Conservation (phyloP, 2,888 invertebrate species). For the Pimpla rufipes region DNA sequence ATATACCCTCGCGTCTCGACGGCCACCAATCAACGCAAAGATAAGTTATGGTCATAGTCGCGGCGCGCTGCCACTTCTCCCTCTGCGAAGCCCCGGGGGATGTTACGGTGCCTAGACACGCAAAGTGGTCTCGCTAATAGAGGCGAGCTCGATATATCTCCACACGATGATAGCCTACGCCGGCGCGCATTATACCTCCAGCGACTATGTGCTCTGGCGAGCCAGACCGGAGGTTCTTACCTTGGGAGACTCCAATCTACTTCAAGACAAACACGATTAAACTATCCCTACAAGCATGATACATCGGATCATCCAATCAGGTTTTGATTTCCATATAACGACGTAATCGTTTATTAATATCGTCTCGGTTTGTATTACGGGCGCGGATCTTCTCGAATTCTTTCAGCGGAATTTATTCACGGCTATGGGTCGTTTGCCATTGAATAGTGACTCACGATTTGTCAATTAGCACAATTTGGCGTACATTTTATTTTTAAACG, state of each 20-base stretch:
- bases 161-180: conserved; percentile 36
- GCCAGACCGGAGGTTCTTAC: conserved; percentile 47
- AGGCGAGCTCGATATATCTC: conserved; percentile 51
- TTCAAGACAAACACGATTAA: conserved; percentile 63
- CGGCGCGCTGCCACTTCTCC: conserved; percentile 64
- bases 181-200: conserved; percentile 29
- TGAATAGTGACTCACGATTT: background rate
- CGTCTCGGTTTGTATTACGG: background rate
- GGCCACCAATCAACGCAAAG: conserved; percentile 74
- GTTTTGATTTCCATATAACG: conserved; percentile 42
- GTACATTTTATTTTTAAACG: no score
- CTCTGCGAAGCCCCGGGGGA: conserved; percentile 56
- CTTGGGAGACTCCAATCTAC: conserved; percentile 57
- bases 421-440: background rate
- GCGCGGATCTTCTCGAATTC: background rate
- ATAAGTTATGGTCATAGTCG: conserved; percentile 74
- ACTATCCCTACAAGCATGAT: conserved; percentile 48
- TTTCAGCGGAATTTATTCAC: background rate
- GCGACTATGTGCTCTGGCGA: conserved; percentile 23
- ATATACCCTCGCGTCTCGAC: conserved; percentile 50
- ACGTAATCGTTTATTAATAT: conserved; percentile 44
- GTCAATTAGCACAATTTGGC: no score
- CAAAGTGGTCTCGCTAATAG: conserved; percentile 71
- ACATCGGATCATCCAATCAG: conserved; percentile 58
- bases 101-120: conserved; percentile 72